Evolutionary conservation across 2,888 invertebrate genomes (phyloP).

Genomic region (Thymelicus sylvestris): DNA sequence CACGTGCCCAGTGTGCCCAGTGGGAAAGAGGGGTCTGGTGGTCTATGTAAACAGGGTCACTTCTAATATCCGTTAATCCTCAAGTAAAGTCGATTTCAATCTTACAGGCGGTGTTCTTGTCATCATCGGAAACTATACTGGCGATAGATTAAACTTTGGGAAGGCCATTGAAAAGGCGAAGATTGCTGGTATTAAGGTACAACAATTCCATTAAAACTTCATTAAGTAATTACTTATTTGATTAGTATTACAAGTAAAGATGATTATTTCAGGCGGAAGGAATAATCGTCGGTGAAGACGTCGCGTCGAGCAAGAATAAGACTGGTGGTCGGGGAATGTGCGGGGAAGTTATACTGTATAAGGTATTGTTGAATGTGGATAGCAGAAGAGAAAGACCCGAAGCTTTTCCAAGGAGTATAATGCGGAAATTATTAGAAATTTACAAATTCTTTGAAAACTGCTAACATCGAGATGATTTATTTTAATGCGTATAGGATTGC

Average conservation of each 20-base stretch:
- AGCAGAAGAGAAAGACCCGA: too few relatives aligned
- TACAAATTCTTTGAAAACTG: too few relatives aligned
- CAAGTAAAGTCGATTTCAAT: background rate
- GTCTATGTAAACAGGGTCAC: too few relatives aligned
- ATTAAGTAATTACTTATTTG: too few relatives aligned
- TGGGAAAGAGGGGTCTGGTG: too few relatives aligned
- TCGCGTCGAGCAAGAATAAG: conserved; percentile 81
- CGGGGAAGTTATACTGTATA: conserved; percentile 85
- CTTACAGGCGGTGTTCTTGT: conserved; percentile 87
- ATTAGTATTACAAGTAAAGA: background rate
- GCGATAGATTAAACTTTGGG: conserved; percentile 92
- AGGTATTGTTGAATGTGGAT: too few relatives aligned
- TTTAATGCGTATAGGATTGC: too few relatives aligned
- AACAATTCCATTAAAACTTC: background rate
- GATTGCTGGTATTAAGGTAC: conserved; percentile 83
- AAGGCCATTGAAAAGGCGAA: conserved; percentile 90
- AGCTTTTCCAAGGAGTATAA: too few relatives aligned
- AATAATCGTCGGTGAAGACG: conserved; percentile 89
- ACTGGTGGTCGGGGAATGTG: conserved; percentile 88
- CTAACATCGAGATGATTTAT: too few relatives aligned
- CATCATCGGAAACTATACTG: conserved; percentile 90
- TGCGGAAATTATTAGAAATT: too few relatives aligned
- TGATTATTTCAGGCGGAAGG: conserved; percentile 73
- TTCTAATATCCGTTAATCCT: background rate
- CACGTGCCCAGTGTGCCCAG: too few relatives aligned